Evolutionary conservation across 2,797 vertebrate genomes (phyloP), one percentile per base, ranked within the genome.

Genomic region (Chaetophractus vellerosus): DNA sequence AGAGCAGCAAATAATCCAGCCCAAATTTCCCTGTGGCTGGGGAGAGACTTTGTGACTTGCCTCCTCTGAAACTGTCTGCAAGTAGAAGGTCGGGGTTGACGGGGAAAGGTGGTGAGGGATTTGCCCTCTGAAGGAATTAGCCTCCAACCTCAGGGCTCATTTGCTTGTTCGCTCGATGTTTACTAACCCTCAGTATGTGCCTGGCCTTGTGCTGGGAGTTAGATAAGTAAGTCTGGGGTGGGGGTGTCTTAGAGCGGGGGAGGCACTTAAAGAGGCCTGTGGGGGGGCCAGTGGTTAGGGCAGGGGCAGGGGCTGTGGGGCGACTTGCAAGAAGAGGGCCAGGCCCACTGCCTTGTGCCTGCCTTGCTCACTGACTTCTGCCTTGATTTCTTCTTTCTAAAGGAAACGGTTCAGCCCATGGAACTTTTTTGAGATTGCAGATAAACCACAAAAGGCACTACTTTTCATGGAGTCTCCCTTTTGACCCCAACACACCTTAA

Each of bases 1-100:
- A 80, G 84, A 94, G 90, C 75, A 93, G 83, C 64, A 66, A 66
- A 66, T n/a, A n/a, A 64, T n/a, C 63, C 63, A n/a, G 31, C n/a
- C 6, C 16, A 12, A 7, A 8, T 66, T 19, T 33, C 64, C 64
- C 96, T 89, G 63, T 33, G 14, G 86, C 83, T 57, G 19, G 68
- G 6, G 55, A 21, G 5, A 26, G 69, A 19, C 55, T 79, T 55
- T 19, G 76, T 21, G 38, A 83, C 28, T 50, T 16, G 57, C 50
- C 21, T 69, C 72, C 45, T 92, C 50, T 12, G 66, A 66, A 0
- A 2, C 31, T 36, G 48, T 52, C 33, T 71, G 31, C 61, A 50
- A 76, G 41, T 36, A 28, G 55, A 96, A 93, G 75, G 90, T 71
- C 75, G 83, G 84, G 66, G 87, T 18, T 14, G 33, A 61, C 71